A percentile compares a stretch with the other conserved stretches of the same genome.
Conservation (phyloP, 1,140 invertebrate genomes). For the Zaprionus camerounensis region DNA sequence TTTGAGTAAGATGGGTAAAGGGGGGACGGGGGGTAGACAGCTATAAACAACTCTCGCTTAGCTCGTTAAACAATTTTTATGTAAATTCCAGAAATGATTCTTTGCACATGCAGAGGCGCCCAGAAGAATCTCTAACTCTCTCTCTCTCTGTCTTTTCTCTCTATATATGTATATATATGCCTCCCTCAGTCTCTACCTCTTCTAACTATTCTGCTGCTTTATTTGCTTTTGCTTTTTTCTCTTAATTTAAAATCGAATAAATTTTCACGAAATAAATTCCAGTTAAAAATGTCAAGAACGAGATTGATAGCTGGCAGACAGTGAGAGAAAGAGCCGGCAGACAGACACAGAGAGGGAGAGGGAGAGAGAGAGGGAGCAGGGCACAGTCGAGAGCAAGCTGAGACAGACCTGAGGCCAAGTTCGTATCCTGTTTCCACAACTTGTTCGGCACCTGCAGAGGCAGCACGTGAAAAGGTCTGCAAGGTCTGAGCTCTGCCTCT, state of each 20-base stretch:
- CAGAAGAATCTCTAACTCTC: slow-evolving; percentile 12
- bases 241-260: slow-evolving; percentile 83
- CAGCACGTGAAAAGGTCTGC: slow-evolving; percentile 3
- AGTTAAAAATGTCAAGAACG: slow-evolving; percentile 82
- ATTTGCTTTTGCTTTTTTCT: slow-evolving; percentile 37
- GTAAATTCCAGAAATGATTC: slow-evolving; percentile 76
- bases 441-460: slow-evolving; percentile 63
- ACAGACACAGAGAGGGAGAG: not conserved
- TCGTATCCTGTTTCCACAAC: slow-evolving; percentile 70
- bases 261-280: slow-evolving; percentile 81
- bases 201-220: slow-evolving; percentile 15
- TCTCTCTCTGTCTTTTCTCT: slow-evolving; percentile 7
- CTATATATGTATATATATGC: no score
- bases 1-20: no score
- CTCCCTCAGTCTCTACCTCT: not conserved
- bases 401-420: slow-evolving; percentile 45
- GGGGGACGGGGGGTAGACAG: slow-evolving; percentile 14
- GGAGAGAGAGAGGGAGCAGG: not conserved
- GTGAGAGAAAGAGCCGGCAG: slow-evolving; percentile 31
- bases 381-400: not conserved
- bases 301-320: slow-evolving; percentile 82
- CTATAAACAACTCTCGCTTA: slow-evolving; percentile 59
- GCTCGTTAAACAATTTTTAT: slow-evolving; percentile 75
- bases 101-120: slow-evolving; percentile 57
- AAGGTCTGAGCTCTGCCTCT: not conserved